phyloP scores from a whole-genome alignment of 2,797 vertebrate genomes.

The Podargus strigoides region DNA sequence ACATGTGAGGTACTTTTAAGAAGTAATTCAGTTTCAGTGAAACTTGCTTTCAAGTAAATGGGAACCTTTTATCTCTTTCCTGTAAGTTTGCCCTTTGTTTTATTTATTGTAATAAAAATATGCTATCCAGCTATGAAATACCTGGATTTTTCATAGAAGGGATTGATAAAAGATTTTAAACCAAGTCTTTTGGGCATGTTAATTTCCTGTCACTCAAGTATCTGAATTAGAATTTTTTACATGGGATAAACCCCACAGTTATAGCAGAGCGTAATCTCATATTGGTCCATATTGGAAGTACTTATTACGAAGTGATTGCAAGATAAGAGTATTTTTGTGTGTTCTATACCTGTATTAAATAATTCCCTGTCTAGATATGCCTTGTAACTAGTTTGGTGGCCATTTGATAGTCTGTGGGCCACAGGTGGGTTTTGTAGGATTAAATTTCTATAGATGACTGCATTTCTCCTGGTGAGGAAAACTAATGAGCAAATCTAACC shows the following conservation, averaged over 20 bases:
- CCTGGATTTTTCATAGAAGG: not conserved
- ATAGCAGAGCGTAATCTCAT: not conserved
- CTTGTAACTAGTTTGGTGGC: not conserved
- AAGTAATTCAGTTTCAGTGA: not conserved
- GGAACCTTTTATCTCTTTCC: not conserved
- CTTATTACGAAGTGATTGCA: not conserved
- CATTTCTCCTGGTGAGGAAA: not conserved
- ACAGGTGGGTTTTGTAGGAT: not conserved
- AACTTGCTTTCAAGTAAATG: not conserved
- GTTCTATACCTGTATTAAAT: not conserved
- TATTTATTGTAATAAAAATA: not conserved
- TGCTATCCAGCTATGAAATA: not conserved
- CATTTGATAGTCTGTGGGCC: not conserved
- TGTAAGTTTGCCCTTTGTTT: not conserved
- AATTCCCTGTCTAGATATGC: not conserved
- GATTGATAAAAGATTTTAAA: not conserved
- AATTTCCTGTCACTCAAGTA: not conserved
- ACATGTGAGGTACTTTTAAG: not conserved
- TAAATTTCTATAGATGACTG: not conserved
- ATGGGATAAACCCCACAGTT: not conserved
- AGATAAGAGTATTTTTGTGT: not conserved
- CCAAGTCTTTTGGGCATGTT: not conserved
- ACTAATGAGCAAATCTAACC: not conserved
- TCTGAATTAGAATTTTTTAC: not conserved
- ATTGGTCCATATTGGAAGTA: not conserved